Percentiles rank a stretch among this genome's conserved stretches.
These are phyloP conservation scores for Drosophila bocki DNA, from an alignment of 1,140 invertebrate genomes.

Conservation along the genomic window DNA sequence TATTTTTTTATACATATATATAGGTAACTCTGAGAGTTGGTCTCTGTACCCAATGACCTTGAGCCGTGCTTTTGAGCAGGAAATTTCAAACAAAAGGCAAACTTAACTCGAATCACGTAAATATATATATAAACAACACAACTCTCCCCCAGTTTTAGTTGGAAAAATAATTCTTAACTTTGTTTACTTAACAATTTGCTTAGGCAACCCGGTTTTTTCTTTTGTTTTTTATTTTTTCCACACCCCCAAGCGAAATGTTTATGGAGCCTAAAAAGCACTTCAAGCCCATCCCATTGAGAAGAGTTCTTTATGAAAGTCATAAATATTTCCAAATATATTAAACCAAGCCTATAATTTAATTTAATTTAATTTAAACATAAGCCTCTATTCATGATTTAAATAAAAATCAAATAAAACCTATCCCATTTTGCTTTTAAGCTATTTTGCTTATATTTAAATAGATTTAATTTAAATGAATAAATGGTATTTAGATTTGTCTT, in stretches of 20 bases:
- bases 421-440: background rate
- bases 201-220: background rate
- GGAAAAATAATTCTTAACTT: conserved; percentile 19
- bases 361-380: background rate
- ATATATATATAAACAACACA: background rate
- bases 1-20: background rate
- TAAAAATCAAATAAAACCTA: too few relatives aligned
- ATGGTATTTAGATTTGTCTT: too few relatives aligned
- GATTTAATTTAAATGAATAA: background rate
- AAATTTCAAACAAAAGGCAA: conserved; percentile 22
- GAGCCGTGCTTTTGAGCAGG: conserved; percentile 40
- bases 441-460: background rate
- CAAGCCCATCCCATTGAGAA: conserved; percentile 16
- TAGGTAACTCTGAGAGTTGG: background rate
- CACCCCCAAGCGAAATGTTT: conserved; percentile 13
- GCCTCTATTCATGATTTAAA: background rate
- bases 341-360: background rate
- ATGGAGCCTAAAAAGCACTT: conserved; percentile 20
- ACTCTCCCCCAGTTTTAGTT: conserved; percentile 16
- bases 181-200: conserved; percentile 10
- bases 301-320: background rate
- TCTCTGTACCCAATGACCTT: conserved; percentile 34
- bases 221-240: background rate
- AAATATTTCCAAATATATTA: background rate
- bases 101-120: conserved; percentile 34